These are phyloP conservation scores for Caradrina clavipalpis DNA, from an alignment of 2,888 invertebrate species.

Conservation along the genomic window DNA sequence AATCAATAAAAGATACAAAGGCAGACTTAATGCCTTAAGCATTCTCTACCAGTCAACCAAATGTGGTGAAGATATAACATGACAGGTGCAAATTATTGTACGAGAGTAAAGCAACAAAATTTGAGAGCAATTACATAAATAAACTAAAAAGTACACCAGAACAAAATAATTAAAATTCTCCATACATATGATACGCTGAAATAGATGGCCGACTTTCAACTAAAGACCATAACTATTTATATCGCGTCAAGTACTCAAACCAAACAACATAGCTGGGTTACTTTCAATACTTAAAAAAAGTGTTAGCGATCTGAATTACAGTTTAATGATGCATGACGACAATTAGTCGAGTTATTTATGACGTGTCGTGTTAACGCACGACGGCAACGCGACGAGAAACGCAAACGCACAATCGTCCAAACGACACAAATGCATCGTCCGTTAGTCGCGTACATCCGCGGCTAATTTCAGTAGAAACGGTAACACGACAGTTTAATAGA, in stretches of 20 bases:
- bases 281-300: slow-evolving; percentile 41
- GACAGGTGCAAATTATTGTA: too few species aligned
- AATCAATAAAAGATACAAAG: too few species aligned
- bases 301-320: slow-evolving; percentile 54
- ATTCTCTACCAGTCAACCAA: too few species aligned
- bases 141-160: too few species aligned
- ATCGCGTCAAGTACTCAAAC: slow-evolving; percentile 19
- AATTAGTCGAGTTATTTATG: slow-evolving; percentile 66
- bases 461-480: slow-evolving; percentile 78
- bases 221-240: slow-evolving; percentile 5
- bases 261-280: slow-evolving; percentile 16
- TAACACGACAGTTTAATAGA: slow-evolving; percentile 75
- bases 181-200: neutral
- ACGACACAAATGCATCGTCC: slow-evolving; percentile 70
- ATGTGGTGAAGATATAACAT: too few species aligned
- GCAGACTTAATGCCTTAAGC: too few species aligned
- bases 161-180: too few species aligned
- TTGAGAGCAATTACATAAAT: too few species aligned
- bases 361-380: slow-evolving; percentile 42
- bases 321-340: slow-evolving; percentile 60
- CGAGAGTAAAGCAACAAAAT: too few species aligned
- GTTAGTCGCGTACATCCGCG: slow-evolving; percentile 70
- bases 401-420: slow-evolving; percentile 62
- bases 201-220: slow-evolving; percentile 14
- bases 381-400: slow-evolving; percentile 57